Base-by-base conservation (phyloP, 2,888 invertebrate species). In the Leistus spinibarbis region DNA sequence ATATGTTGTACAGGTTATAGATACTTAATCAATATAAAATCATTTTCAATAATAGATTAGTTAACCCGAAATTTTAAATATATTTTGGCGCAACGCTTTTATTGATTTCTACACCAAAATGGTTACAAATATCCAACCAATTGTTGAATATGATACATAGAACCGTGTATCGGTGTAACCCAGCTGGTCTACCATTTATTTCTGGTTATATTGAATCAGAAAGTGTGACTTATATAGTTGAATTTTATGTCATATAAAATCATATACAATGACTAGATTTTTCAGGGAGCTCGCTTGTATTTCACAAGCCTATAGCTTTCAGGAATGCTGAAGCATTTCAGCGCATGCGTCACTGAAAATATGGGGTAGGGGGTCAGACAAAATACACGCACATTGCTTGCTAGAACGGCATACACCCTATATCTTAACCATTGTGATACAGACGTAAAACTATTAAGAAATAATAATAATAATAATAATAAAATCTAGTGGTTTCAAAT, bases 301-400 rank as follows among this genome's bases (percentile, higher is more conserved):
- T 60, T 60, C n/a, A 60, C 7, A 13, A 40, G 60, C 20, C 9
- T 60, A 40, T 7, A 40, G 60, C 20, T 19, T 60, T 3, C 60
- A 60, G 60, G 19, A 60, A 20, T 60, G 19, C 60, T 10, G 60
- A 60, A n/a, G 7, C 19, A 19, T 20, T 3, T 5, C 4, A 53
- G 60, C 65, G 57, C 57, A 57, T 27, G 72, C 60, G 65, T 19
- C 10, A 2, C 20, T 17, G 27, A 56, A 27, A 27, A 66, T 20
- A 16, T 72, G 65, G 72, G 72, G 72, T 72, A 72, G 65, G 57
- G 72, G 72, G 72, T 72, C 72, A 72, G n/a, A 65, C 23, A 19
- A 72, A 72, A 72, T 72, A 72, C 72, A 65, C 66, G 64, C 66
- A 72, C 72, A 72, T 56, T 56, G 57, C 54, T n/a, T 23, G 63